A percentile compares a stretch with the other conserved stretches of the same genome.
Conservation (phyloP, 2,888 invertebrate genomes). For the Odontothrips loti region DNA sequence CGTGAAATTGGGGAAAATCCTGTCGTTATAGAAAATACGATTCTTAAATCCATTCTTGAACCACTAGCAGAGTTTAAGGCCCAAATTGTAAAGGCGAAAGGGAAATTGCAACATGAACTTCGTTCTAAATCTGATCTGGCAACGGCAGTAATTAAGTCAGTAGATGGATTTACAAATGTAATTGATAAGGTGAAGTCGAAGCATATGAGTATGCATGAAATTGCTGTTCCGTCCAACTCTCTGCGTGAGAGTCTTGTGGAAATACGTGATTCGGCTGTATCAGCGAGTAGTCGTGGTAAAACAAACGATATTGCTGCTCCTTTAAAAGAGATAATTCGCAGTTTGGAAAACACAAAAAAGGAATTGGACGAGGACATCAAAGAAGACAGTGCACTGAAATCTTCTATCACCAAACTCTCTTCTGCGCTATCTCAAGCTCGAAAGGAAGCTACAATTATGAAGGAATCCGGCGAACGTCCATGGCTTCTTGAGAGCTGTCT, state of each 20-base stretch:
- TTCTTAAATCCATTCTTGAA: slow-evolving; percentile 6
- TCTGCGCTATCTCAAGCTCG: too few species aligned
- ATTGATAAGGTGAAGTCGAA: neutral
- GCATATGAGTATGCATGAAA: too few species aligned
- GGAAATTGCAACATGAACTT: neutral
- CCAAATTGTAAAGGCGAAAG: neutral
- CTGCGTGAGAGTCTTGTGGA: too few species aligned
- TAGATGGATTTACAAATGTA: neutral
- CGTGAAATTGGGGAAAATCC: neutral
- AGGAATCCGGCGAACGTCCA: too few species aligned
- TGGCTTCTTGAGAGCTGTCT: neutral
- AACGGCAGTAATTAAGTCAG: neutral
- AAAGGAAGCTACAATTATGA: too few species aligned
- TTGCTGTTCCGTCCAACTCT: too few species aligned
- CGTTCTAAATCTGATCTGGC: neutral
- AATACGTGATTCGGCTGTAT: too few species aligned
- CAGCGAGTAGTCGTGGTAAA: too few species aligned
- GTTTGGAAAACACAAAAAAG: neutral
- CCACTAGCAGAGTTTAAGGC: neutral
- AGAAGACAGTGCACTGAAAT: too few species aligned
- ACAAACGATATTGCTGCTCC: neutral
- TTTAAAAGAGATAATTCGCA: neutral
- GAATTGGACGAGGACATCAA: too few species aligned
- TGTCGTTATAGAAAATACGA: neutral
- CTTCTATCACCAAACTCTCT: too few species aligned